phyloP scores from a whole-genome alignment of 2,797 vertebrate species.

The Hafferia zeledoni region DNA sequence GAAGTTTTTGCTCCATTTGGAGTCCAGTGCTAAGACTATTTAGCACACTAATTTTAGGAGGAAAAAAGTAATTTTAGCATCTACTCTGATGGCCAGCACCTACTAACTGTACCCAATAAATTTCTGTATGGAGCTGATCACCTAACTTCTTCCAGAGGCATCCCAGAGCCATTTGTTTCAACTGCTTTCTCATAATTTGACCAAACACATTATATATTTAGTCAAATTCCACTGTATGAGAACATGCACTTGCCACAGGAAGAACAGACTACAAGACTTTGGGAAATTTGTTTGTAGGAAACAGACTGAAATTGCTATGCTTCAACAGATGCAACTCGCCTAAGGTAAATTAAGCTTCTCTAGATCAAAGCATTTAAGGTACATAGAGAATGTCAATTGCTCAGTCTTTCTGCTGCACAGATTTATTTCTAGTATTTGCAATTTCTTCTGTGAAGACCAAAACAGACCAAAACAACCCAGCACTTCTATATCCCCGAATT shows the following conservation, averaged over 20 bases:
- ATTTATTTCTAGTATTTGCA: background rate
- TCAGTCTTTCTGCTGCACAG: background rate
- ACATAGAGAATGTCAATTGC: fast-evolving
- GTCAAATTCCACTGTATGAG: background rate
- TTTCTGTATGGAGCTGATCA: background rate
- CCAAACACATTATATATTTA: background rate
- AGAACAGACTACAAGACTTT: background rate
- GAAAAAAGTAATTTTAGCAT: background rate
- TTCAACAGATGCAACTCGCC: background rate
- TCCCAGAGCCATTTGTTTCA: background rate
- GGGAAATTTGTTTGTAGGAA: background rate
- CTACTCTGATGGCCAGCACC: background rate
- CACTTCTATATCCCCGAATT: background rate
- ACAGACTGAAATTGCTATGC: background rate
- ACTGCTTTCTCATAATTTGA: background rate
- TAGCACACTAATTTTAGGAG: background rate
- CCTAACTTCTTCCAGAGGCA: background rate
- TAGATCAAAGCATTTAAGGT: background rate
- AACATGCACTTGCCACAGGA: background rate
- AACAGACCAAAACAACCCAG: background rate
- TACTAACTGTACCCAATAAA: background rate
- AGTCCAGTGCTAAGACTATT: background rate
- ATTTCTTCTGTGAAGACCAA: background rate
- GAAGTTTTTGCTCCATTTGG: background rate
- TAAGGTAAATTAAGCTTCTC: background rate